These are phyloP conservation scores for Bujurquina vittata DNA, from an alignment of 2,113 vertebrate genomes.

Conservation along the genomic window DNA sequence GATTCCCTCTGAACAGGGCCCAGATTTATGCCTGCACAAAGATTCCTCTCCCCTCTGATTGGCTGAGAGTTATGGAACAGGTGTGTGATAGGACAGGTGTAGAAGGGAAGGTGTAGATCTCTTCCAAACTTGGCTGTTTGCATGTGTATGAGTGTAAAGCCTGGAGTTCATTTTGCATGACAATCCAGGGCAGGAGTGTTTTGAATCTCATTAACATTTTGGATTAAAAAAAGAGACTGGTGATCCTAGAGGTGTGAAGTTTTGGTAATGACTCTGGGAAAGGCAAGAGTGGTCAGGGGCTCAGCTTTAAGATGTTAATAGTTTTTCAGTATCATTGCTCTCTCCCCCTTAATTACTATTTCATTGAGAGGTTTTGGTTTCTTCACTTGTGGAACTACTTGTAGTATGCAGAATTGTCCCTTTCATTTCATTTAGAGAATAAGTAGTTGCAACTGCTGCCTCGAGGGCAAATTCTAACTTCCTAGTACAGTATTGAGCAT, in stretches of 20 bases:
- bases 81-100: slow-evolving; percentile 85
- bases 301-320: slow-evolving; percentile 77
- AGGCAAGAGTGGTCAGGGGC: slow-evolving; percentile 11
- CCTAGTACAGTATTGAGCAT: neutral
- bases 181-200: slow-evolving; percentile 47
- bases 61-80: slow-evolving; percentile 75
- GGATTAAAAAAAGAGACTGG: slow-evolving; percentile 68
- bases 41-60: slow-evolving; percentile 73
- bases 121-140: slow-evolving; percentile 52
- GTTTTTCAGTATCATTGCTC: slow-evolving; percentile 60
- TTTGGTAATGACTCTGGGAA: slow-evolving; percentile 54
- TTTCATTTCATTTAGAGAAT: neutral
- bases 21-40: slow-evolving; percentile 70
- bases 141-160: slow-evolving; percentile 35
- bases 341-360: slow-evolving; percentile 9
- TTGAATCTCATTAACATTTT: slow-evolving; percentile 54
- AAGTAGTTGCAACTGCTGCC: too few relatives aligned
- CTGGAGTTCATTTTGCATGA: slow-evolving; percentile 56
- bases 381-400: slow-evolving; percentile 5
- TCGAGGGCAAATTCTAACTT: too few relatives aligned
- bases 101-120: slow-evolving; percentile 62
- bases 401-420: neutral
- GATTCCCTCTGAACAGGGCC: slow-evolving; percentile 62
- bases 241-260: slow-evolving; percentile 65
- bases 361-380: slow-evolving; percentile 61